Percentiles rank a stretch among this genome's conserved stretches.
These are phyloP conservation scores for Eurystomus gularis DNA, from an alignment of 2,113 vertebrate genomes.

Conservation along the genomic window DNA sequence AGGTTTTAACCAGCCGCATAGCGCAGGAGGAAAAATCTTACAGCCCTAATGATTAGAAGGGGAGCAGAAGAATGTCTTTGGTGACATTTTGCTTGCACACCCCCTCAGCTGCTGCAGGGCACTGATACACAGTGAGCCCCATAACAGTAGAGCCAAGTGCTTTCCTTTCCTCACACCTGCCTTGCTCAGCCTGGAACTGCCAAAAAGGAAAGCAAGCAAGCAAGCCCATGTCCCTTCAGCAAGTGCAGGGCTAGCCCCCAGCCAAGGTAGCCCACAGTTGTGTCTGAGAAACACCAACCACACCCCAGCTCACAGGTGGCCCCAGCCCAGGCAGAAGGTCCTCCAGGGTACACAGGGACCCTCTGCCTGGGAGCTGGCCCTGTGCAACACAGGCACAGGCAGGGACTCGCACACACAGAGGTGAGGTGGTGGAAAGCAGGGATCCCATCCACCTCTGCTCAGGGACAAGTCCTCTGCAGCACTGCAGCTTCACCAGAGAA, in stretches of 20 bases:
- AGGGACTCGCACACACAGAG: accelerated
- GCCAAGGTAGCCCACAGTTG: not conserved
- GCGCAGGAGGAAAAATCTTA: not conserved
- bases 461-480: accelerated
- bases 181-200: not conserved
- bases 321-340: not conserved
- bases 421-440: not conserved
- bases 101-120: not conserved
- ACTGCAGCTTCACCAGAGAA: not conserved
- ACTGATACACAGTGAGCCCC: accelerated
- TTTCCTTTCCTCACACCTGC: not conserved
- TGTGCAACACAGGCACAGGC: no score
- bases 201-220: accelerated
- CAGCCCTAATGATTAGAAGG: not conserved
- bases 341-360: not conserved
- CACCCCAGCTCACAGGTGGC: not conserved
- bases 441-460: not conserved
- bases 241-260: not conserved
- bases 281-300: not conserved
- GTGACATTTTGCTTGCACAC: accelerated
- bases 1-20: not conserved
- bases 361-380: accelerated
- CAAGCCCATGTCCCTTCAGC: not conserved
- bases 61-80: not conserved
- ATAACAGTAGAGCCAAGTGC: not conserved